A percentile compares a stretch with the other conserved stretches of the same genome.
Conservation (phyloP, 2,888 invertebrate genomes). For the Muschampia plurimacula region DNA sequence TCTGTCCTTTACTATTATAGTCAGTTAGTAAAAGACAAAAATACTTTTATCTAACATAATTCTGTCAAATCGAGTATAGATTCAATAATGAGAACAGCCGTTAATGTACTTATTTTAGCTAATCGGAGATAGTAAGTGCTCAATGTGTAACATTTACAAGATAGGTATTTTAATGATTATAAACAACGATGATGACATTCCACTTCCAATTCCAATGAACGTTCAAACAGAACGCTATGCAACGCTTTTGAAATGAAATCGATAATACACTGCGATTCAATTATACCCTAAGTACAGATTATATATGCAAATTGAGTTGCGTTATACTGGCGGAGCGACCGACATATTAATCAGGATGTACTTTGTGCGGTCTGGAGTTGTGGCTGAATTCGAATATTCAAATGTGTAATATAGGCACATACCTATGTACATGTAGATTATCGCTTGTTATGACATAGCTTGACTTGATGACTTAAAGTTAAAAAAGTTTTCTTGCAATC, state of each 20-base stretch:
- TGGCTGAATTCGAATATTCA: constrained; percentile 33
- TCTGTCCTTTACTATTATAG: too few relatives aligned
- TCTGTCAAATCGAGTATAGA: too few relatives aligned
- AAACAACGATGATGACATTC: background rate
- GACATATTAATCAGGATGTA: constrained; percentile 38
- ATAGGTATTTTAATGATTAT: background rate
- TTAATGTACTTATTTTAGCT: too few relatives aligned
- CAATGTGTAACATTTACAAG: background rate
- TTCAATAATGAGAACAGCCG: too few relatives aligned
- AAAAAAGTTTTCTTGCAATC: background rate
- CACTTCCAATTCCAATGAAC: constrained; percentile 10
- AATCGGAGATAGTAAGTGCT: too few relatives aligned
- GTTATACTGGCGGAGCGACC: constrained; percentile 30
- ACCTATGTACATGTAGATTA: too few relatives aligned
- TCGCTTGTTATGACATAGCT: background rate
- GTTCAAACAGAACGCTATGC: constrained; percentile 17
- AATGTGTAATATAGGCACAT: constrained; percentile 16
- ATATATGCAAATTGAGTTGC: constrained; percentile 38
- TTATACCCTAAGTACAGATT: constrained; percentile 38
- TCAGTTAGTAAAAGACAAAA: too few relatives aligned
- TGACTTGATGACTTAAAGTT: background rate
- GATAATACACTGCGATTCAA: constrained; percentile 36
- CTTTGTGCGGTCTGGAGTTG: constrained; percentile 33
- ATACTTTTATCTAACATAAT: too few relatives aligned
- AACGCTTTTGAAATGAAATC: constrained; percentile 37